Conservation (phyloP, 2,888 invertebrate genomes). For the Archips crataeganus region DNA sequence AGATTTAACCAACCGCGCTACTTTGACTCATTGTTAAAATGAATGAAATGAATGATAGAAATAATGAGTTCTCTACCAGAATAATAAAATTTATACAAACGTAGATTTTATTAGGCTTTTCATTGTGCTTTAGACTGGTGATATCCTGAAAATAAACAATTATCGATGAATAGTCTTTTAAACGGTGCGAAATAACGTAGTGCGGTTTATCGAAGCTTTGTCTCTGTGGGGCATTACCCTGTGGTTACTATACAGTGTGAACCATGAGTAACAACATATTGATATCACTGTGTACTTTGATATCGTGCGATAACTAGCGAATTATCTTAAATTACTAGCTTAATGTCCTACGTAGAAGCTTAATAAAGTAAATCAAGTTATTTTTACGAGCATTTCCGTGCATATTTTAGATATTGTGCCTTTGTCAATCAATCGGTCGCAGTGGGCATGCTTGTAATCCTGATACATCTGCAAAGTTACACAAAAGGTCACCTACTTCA, state of each 20-base stretch:
- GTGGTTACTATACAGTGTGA: slow-evolving; percentile 1
- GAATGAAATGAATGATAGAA: not conserved
- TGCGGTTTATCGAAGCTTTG: not conserved
- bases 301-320: slow-evolving; percentile 8
- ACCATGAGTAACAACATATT: not conserved
- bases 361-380: slow-evolving; percentile 17
- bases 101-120: not conserved
- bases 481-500: slow-evolving; percentile 21
- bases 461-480: slow-evolving; percentile 74
- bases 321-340: slow-evolving; percentile 18
- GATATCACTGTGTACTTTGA: slow-evolving; percentile 2
- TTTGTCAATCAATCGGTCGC: slow-evolving; percentile 69
- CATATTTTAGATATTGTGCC: slow-evolving; percentile 69
- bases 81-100: not conserved
- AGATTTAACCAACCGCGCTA: not conserved
- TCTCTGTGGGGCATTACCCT: not conserved
- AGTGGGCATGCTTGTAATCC: slow-evolving; percentile 77
- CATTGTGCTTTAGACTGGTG: not conserved
- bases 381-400: slow-evolving; percentile 63
- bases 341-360: slow-evolving; percentile 18
- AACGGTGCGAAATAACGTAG: not conserved
- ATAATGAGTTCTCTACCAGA: not conserved
- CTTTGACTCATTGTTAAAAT: not conserved
- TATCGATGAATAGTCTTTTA: not conserved
- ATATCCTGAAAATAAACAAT: not conserved